These are phyloP conservation scores for Halictus rubicundus DNA, from an alignment of 1,140 invertebrate species.

Conservation along the genomic window DNA sequence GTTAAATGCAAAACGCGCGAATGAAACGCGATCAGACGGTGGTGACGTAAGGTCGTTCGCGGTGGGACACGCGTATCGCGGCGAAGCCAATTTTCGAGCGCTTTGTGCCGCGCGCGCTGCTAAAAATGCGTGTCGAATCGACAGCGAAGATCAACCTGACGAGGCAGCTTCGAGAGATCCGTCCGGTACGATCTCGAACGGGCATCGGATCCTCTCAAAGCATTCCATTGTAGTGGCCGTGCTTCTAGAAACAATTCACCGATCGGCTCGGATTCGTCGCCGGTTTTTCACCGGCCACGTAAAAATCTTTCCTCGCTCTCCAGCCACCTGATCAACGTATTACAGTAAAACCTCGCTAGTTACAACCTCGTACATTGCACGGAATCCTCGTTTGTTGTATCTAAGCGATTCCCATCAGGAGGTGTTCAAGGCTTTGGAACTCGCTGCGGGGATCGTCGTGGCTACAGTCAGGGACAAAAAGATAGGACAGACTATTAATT, in stretches of 20 bases:
- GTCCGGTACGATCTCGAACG: conserved; percentile 49
- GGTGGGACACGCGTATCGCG: conserved; percentile 46
- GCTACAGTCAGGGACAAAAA: too few species aligned
- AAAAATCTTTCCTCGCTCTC: not conserved
- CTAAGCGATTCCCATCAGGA: too few species aligned
- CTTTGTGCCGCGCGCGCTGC: conserved; percentile 53
- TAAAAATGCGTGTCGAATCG: conserved; percentile 66
- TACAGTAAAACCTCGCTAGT: not conserved
- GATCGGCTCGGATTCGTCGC: conserved; percentile 37
- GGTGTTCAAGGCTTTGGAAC: too few species aligned
- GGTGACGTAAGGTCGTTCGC: conserved; percentile 44
- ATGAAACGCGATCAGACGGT: conserved; percentile 1
- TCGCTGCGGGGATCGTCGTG: too few species aligned
- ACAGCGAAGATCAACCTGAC: conserved; percentile 55
- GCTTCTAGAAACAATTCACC: conserved; percentile 47
- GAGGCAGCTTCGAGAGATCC: conserved; percentile 57
- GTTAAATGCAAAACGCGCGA: not conserved
- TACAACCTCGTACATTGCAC: too few species aligned
- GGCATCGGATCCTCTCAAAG: conserved; percentile 64
- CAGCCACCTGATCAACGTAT: not conserved
- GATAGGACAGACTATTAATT: too few species aligned
- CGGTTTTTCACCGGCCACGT: conserved; percentile 54
- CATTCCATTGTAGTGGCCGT: conserved; percentile 53
- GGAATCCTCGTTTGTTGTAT: too few species aligned
- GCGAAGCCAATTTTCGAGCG: conserved; percentile 52